Evolutionary conservation across 2,797 vertebrate species (phyloP), one percentile per base, ranked within the genome.

Genomic region (Macropus fuliginosus): DNA sequence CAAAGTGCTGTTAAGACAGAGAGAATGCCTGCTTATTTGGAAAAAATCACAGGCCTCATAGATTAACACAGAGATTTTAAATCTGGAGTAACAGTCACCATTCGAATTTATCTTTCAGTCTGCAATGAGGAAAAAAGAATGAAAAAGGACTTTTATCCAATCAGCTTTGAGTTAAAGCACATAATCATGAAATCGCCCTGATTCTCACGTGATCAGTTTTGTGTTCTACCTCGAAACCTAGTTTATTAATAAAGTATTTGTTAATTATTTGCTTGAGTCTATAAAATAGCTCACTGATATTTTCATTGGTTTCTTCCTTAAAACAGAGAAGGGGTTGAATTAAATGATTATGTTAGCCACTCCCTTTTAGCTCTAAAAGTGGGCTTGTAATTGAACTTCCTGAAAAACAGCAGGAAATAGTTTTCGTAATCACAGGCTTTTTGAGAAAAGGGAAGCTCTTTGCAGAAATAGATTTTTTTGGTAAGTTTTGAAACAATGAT

Each of bases 371-470:
- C 18, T 46, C n/a, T 46, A 40, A 31, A 31, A 59, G 29, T 59
- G 6, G 27, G 56, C 56, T 57, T 31, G 9, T 59, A 12, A 46
- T 91, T 29, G 90, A 92, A 54, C 54, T 93, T 55, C 55, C n/a
- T 95, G n/a, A 90, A 59, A 92, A 62, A 6, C 91, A 55, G 13
- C 3, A 92, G 56, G 62, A 28, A 91, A 89, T 92, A 92, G n/a
- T 24, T 66, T 4, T 0, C 46, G 29, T 24, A 56, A 95, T 91
- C 5, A 54, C 2, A 93, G 27, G 50, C 62, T 91, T 62, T 24
- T 18, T 40, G n/a, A 40, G 40, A 89, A 0, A 66, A 62, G 55
- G 16, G 16, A 55, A 54, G 34, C 66, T 21, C 12, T 16, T 54
- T 40, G 28, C 54, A 92, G 74, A 52, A 21, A 56, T 46, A 54